Conservation (phyloP, 2,888 invertebrate genomes). For the Hydrotaea diabolus region DNA sequence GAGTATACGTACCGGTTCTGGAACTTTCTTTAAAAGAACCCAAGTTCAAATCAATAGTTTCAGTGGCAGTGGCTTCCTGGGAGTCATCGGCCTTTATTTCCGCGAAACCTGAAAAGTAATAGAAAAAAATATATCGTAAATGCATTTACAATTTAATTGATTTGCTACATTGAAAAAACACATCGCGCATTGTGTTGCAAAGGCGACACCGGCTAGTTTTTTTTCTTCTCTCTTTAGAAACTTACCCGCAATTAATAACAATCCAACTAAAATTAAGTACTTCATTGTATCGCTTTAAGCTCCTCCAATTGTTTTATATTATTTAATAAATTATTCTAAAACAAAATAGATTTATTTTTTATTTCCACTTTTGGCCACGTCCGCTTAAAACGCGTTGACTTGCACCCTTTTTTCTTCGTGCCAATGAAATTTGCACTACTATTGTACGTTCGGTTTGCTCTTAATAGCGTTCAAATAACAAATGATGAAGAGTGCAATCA, state of each 20-base stretch:
- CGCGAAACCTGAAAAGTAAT: conserved; percentile 74
- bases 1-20: conserved; percentile 86
- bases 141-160: too few relatives aligned
- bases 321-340: conserved; percentile 16
- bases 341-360: not conserved
- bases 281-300: conserved; percentile 72
- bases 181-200: conserved; percentile 42
- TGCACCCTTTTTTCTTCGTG: conserved; percentile 5
- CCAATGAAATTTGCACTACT: not conserved
- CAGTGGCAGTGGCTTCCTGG: conserved; percentile 76
- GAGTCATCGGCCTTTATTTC: conserved; percentile 74
- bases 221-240: conserved; percentile 25
- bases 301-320: conserved; percentile 48
- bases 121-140: too few relatives aligned
- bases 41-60: conserved; percentile 88
- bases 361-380: conserved; percentile 54
- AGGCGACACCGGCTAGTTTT: conserved; percentile 68
- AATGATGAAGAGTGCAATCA: conserved; percentile 54
- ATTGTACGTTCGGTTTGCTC: conserved; percentile 13
- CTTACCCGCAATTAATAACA: conserved; percentile 77
- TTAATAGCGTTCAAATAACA: conserved; percentile 42
- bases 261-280: conserved; percentile 74
- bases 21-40: conserved; percentile 93
- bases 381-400: conserved; percentile 54
- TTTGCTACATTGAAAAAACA: not conserved